These are phyloP conservation scores for Oxyruncus cristatus DNA, from an alignment of 2,113 vertebrate genomes.

Conservation along the genomic window DNA sequence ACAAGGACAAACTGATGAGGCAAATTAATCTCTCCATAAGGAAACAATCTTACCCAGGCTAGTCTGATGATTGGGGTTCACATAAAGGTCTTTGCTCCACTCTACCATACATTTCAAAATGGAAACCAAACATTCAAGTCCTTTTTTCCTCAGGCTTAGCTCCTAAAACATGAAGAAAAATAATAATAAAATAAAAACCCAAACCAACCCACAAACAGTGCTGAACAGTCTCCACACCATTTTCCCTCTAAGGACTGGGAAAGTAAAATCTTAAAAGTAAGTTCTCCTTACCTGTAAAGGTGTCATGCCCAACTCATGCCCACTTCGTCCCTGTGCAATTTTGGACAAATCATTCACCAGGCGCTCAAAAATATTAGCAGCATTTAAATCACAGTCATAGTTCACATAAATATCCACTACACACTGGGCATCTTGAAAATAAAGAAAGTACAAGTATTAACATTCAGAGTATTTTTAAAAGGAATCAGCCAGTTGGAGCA, in stretches of 20 bases:
- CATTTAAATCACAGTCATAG: constrained; percentile 97
- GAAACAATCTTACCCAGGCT: constrained; percentile 83
- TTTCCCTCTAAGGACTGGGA: neutral
- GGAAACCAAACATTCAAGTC: constrained; percentile 95
- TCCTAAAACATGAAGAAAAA: constrained; percentile 75
- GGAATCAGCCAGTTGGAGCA: neutral
- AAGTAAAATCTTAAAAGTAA: neutral
- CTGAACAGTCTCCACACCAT: neutral
- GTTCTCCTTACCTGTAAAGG: constrained; percentile 84
- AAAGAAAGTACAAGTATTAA: constrained; percentile 10
- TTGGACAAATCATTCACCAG: constrained; percentile 97
- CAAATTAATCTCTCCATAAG: neutral
- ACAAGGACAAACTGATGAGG: neutral
- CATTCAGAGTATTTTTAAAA: neutral
- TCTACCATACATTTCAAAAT: constrained; percentile 99
- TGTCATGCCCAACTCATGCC: constrained; percentile 95
- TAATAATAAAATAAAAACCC: neutral
- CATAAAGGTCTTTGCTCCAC: constrained; percentile 97
- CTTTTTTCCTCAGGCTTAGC: constrained; percentile 95
- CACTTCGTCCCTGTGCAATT: constrained; percentile 95
- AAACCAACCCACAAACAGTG: neutral
- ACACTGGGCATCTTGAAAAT: constrained; percentile 91
- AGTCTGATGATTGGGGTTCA: constrained; percentile 94
- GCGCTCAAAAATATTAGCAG: constrained; percentile 97
- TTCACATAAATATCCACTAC: constrained; percentile 99